phyloP scores from a whole-genome alignment of 2,888 invertebrate genomes.

The Eurytoma californica region DNA sequence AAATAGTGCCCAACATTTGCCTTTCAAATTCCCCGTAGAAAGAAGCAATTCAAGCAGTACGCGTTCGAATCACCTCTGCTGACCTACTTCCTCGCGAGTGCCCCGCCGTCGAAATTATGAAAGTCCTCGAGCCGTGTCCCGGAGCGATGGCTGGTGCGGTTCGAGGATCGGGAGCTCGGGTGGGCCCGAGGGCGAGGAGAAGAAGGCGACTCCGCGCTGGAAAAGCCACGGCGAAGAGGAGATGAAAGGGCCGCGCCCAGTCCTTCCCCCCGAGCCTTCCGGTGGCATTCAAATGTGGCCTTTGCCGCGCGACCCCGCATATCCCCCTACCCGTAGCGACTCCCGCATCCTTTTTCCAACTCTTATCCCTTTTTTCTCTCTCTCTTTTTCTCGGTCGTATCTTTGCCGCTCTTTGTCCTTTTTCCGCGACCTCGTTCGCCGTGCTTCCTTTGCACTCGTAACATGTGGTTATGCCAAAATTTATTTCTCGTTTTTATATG shows the following conservation, averaged over 20 bases:
- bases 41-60: no score
- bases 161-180: neutral
- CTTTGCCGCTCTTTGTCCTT: conserved; percentile 11
- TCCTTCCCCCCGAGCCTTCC: conserved; percentile 57
- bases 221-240: conserved; percentile 60
- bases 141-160: no score
- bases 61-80: no score
- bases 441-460: conserved; percentile 29
- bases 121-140: neutral
- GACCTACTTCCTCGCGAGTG: no score
- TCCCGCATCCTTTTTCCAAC: conserved; percentile 65
- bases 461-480: conserved; percentile 52
- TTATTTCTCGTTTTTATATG: conserved; percentile 25
- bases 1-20: no score
- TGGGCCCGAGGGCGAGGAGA: conserved; percentile 24
- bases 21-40: no score
- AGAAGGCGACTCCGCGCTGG: conserved; percentile 48
- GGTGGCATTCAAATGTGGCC: conserved; percentile 72
- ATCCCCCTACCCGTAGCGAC: conserved; percentile 20
- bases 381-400: neutral
- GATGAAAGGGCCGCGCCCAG: conserved; percentile 67
- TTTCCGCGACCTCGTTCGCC: neutral
- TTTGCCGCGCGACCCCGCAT: conserved; percentile 65
- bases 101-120: neutral
- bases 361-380: conserved; percentile 47